These are phyloP conservation scores for Platysternon megacephalum DNA, from an alignment of 2,113 vertebrate species.

Conservation along the genomic window DNA sequence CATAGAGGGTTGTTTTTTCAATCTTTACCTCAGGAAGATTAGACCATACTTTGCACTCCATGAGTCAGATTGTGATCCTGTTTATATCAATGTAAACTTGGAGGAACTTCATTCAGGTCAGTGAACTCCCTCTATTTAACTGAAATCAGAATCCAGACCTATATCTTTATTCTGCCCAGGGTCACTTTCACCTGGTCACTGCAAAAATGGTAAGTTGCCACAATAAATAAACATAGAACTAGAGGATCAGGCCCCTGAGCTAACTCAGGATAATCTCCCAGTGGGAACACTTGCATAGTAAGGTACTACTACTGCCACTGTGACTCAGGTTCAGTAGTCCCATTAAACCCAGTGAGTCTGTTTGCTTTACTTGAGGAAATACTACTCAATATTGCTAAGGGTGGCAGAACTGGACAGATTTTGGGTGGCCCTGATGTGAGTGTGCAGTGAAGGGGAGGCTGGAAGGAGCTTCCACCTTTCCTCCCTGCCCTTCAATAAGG, in stretches of 20 bases:
- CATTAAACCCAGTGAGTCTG: background rate
- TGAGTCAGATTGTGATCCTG: background rate
- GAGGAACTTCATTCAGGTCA: background rate
- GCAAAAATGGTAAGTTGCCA: background rate
- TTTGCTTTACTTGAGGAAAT: background rate
- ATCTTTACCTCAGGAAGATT: background rate
- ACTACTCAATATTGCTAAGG: background rate
- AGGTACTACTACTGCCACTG: background rate
- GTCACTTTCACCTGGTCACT: background rate
- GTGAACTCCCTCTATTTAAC: background rate
- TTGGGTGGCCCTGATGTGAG: background rate
- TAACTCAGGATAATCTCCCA: background rate
- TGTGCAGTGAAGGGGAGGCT: fast-evolving
- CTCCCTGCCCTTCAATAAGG: fast-evolving
- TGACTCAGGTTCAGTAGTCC: background rate
- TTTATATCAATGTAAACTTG: background rate
- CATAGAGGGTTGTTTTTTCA: background rate
- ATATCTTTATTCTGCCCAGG: background rate
- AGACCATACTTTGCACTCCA: background rate
- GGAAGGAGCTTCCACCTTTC: background rate
- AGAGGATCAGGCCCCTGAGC: too few species aligned
- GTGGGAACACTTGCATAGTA: background rate
- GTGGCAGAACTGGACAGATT: background rate
- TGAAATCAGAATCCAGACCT: background rate
- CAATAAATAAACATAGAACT: background rate